Percentiles rank a stretch among this genome's conserved stretches.
phyloP scores from a whole-genome alignment of 2,888 invertebrate species.

The Hirtodrosophila histrioides region DNA sequence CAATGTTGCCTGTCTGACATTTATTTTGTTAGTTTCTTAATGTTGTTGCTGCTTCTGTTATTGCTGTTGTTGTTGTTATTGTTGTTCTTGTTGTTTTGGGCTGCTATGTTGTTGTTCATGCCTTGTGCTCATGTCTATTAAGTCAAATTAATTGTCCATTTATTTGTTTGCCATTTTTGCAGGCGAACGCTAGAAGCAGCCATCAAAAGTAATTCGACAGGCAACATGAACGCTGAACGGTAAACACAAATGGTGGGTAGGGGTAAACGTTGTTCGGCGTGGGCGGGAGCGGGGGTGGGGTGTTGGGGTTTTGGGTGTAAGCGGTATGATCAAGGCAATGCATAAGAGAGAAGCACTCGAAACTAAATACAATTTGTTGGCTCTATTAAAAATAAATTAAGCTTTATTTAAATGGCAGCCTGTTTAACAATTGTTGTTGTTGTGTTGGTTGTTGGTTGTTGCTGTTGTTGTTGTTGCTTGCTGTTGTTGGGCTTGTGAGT shows the following conservation, averaged over 20 bases:
- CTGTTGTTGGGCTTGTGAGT: conserved; percentile 40
- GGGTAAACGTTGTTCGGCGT: conserved; percentile 3
- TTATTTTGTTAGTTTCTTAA: not conserved
- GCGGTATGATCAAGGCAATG: conserved; percentile 8
- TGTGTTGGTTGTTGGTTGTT: too few relatives aligned
- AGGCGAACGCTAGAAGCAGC: conserved; percentile 42
- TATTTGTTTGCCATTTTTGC: conserved; percentile 67
- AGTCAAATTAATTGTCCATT: conserved; percentile 78
- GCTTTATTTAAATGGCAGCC: conserved; percentile 51
- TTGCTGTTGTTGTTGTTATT: not conserved
- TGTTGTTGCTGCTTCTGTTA: not conserved
- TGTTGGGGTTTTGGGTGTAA: not conserved
- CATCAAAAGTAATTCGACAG: conserved; percentile 79
- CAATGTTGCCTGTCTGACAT: conserved; percentile 27
- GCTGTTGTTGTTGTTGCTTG: conserved; percentile 13
- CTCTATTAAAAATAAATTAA: conserved; percentile 75
- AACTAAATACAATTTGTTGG: conserved; percentile 68
- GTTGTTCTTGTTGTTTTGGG: not conserved
- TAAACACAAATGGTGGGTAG: conserved; percentile 8
- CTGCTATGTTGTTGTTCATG: conserved; percentile 9
- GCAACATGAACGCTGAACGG: conserved; percentile 59
- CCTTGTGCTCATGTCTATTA: conserved; percentile 69
- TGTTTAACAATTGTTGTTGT: conserved; percentile 5
- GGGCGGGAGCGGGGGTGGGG: too few relatives aligned
- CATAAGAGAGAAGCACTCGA: conserved; percentile 54